Evolutionary conservation across 2,113 vertebrate species (phyloP), one percentile per base, ranked within the genome.

Genomic region (Trinectes maculatus): DNA sequence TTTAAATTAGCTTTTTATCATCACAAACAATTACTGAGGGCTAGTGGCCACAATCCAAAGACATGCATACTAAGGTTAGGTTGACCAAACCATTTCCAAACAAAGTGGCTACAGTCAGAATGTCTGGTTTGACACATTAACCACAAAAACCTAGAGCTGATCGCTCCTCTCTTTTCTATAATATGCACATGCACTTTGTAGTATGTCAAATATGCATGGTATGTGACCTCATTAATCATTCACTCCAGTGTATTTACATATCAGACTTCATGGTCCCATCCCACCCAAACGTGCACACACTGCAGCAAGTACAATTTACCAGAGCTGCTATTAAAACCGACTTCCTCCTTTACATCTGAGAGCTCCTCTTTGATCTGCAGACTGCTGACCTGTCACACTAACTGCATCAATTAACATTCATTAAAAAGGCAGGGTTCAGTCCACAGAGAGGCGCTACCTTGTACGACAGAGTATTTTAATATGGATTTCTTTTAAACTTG

Each of bases 321-420:
- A 58, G 28, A 44, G 22, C 36, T 22, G 56, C 46, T 31, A 39
- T 67, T 70, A 68, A 71, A 42, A 48, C 48, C 12, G n/a, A 37
- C 34, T 71, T 64, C 71, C 60, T 70, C 49, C 62, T 58, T 58
- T 36, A 39, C 63, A 56, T 48, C 8, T 26, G 18, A 59, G 26
- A 65, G 84, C 58, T 68, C 8, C 47, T 74, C 56, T 84, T 66
- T 81, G 77, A 87, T 76, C 71, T 81, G n/a, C 59, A 55, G 42
- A 55, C 61, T 74, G 70, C 79, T 82, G 77, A 82, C 77, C 77
- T 64, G 72, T 79, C 82, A 80, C 63, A 40, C 28, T 12, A 33
- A 51, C 53, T 2, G 5, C 44, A 59, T 75, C 57, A 61, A 67
- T 82, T 79, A 74, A 39, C 69, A 72, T 62, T 61, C 51, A 62